Evolutionary conservation across 2,797 vertebrate genomes (phyloP), one percentile per base, ranked within the genome.

Genomic region (Euthynnus affinis): DNA sequence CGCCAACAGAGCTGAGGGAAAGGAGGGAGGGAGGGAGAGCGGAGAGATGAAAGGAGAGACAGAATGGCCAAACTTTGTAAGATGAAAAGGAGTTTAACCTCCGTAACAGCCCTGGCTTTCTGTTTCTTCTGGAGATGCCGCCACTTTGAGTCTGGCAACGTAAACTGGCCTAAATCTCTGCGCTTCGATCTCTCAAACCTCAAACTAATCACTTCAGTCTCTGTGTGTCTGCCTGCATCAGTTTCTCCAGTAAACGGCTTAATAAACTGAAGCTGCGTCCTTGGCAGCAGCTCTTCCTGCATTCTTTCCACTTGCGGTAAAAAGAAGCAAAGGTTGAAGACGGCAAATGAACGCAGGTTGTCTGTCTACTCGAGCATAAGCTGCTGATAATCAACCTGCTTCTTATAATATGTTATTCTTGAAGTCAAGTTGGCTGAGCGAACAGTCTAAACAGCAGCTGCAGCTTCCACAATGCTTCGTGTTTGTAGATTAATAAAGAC

Each of bases 51-150:
- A 59, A 32, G 34, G 29, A 57, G 40, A 6, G 20, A 23, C 25
- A 10, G 18, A 9, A 17, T 8, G 18, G 53, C 2, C 15, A 29
- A 22, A 44, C 64, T 48, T 57, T 68, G 49, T 59, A 15, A 71
- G 71, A 71, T 42, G 15, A 75, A 48, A 34, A 67, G 22, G 17
- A 37, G 23, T 17, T 73, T 4, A 20, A 60, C 56, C 71, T 68
- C 66, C 14, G 59, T 10, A 13, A 13, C 60, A 44, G 42, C 51
- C 58, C n/a, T 9, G n/a, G 2, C 9, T 8, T 25, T 56, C 60
- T 8, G 14, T 32, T 48, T 55, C 25, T 49, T 32, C 18, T 59
- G 42, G 60, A 59, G 29, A 57, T 10, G 6, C 22, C 49, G 37
- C 40, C 57, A 29, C 51, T 63, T 34, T 62, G 42, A 48, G 42